Conservation (phyloP, 2,797 vertebrate species). For the Dromococcyx pavoninus region DNA sequence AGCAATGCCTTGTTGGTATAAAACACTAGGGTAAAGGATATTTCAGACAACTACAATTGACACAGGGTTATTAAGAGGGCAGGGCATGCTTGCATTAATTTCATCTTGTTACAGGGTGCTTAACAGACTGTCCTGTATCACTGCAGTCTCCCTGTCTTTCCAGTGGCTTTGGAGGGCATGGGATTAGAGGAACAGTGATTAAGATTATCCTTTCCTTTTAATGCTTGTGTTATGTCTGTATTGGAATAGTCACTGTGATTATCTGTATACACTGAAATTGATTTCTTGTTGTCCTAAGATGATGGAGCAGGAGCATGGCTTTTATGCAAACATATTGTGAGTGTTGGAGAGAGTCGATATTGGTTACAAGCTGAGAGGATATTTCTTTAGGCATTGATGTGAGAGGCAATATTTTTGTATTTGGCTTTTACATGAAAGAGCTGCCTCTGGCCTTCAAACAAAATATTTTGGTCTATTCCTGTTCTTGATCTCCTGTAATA, state of each 20-base stretch:
- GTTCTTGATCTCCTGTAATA: not conserved
- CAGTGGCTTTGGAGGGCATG: not conserved
- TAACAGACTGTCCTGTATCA: not conserved
- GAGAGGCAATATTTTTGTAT: not conserved
- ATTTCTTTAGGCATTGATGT: not conserved
- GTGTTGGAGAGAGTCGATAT: not conserved
- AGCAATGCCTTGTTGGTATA: fast-evolving
- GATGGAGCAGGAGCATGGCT: not conserved
- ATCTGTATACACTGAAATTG: not conserved
- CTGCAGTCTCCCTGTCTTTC: not conserved
- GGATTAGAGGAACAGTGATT: slow-evolving; percentile 29
- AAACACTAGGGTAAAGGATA: not conserved
- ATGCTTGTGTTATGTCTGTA: not conserved
- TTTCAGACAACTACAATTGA: fast-evolving
- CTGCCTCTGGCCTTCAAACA: not conserved
- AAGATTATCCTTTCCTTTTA: slow-evolving; percentile 26
- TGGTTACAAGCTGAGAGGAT: not conserved
- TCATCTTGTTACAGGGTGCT: not conserved
- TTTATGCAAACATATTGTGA: not conserved
- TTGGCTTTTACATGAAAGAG: not conserved
- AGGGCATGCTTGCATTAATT: not conserved
- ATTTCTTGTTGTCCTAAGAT: not conserved
- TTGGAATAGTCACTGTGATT: not conserved
- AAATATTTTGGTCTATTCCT: not conserved
- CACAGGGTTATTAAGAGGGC: not conserved